These are phyloP conservation scores for Volucella inflata DNA, from an alignment of 2,888 invertebrate genomes.

Conservation along the genomic window DNA sequence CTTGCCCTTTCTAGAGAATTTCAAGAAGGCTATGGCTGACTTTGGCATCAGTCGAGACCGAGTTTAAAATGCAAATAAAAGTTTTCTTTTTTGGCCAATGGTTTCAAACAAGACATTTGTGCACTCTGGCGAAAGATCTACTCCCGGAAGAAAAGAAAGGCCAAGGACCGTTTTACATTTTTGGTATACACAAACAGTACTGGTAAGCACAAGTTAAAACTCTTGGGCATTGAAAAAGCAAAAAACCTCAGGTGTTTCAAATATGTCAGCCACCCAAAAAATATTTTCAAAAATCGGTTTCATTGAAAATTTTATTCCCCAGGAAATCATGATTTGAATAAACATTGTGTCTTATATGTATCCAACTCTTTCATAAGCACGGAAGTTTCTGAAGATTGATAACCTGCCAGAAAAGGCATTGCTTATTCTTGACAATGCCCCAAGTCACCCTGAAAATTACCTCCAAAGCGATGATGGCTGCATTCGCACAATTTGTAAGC, in stretches of 20 bases:
- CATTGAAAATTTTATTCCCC: no score
- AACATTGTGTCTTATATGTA: conserved; percentile 1
- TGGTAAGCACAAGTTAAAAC: conserved; percentile 49
- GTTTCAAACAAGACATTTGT: no score
- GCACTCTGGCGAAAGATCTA: no score
- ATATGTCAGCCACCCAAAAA: conserved; percentile 34
- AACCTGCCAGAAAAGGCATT: background rate
- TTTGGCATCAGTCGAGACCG: no score
- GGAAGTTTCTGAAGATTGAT: background rate
- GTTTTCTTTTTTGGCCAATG: no score
- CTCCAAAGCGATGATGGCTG: background rate
- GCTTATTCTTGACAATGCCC: background rate
- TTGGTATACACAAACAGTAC: background rate
- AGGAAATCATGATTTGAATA: background rate
- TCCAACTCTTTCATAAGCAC: no score
- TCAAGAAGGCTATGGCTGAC: no score
- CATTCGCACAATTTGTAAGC: background rate
- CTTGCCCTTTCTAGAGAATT: no score
- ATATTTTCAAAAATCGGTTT: no score
- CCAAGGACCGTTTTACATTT: background rate
- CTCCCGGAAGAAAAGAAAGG: background rate
- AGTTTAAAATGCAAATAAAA: no score
- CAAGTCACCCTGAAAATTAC: background rate
- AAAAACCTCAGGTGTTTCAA: conserved; percentile 50
- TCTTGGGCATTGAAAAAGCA: conserved; percentile 59